Conservation (phyloP, 2,888 invertebrate genomes). For the Drosophila mimetica region DNA sequence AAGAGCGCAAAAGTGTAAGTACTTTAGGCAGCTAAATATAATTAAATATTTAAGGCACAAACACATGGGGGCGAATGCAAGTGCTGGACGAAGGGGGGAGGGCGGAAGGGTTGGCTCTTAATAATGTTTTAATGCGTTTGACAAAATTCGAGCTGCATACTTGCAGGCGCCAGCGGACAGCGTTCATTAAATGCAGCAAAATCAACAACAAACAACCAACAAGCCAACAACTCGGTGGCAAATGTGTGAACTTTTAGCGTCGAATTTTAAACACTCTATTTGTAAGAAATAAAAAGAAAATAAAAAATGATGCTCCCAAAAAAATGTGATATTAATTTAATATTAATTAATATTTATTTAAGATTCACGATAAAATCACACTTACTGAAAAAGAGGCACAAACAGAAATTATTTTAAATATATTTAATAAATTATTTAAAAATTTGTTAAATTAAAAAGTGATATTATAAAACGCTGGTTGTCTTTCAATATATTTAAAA, state of each 20-base stretch:
- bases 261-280: not conserved
- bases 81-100: too few species aligned
- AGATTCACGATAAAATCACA: too few species aligned
- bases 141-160: conserved; percentile 71
- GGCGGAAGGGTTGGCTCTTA: conserved; percentile 61
- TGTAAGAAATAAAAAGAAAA: not conserved
- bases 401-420: too few species aligned
- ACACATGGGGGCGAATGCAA: not conserved
- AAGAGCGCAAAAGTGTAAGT: conserved; percentile 78
- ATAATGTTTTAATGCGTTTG: conserved; percentile 76
- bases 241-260: too few species aligned
- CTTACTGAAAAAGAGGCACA: too few species aligned
- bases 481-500: too few species aligned
- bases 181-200: conserved; percentile 70
- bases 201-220: conserved; percentile 32
- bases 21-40: conserved; percentile 80
- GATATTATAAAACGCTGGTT: too few species aligned
- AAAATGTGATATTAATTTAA: not conserved
- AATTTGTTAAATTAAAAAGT: too few species aligned
- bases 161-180: conserved; percentile 69
- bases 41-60: conserved; percentile 75
- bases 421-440: too few species aligned
- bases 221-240: conserved; percentile 8
- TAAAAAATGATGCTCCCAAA: not conserved
- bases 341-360: too few species aligned